Base-by-base conservation (phyloP, 2,888 invertebrate species). In the Scaptomyza caliginosa region DNA sequence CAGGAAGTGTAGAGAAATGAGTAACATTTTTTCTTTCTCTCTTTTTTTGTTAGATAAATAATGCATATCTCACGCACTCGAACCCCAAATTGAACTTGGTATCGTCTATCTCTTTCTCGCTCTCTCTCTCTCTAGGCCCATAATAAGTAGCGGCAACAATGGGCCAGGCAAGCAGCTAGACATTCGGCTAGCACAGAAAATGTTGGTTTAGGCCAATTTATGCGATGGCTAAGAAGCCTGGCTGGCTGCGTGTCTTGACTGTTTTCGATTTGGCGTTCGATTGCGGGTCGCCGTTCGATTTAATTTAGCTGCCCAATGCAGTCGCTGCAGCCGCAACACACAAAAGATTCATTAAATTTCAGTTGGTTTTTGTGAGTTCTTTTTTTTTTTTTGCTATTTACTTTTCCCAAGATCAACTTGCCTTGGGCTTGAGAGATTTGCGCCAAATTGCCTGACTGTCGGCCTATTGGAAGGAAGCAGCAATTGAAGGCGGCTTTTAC, bases 41-140 rank as follows among this genome's bases (percentile, higher is more conserved):
- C n/a, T 28, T 13, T 17, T 42, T 38, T 28, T 51, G 62, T 67
- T 82, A 89, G 89, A 89, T 89, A 89, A 89, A 89, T 90, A 90
- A 90, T 90, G 89, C 90, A 89, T 89, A 90, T 88, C 89, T 89
- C 90, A 89, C 89, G 89, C 89, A 89, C 89, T 80, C 67, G 67
- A 71, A 70, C 67, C 52, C 64, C 58, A 38, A 49, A 42, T 56
- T 63, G 72, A 72, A 75, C 75, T 50, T 46, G 28, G 17, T n/a
- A 28, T n/a, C 30, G 11, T 4, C 19, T 28, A 17, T 16, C 30
- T 28, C 23, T 34, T 39, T 48, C 49, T 38, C n/a, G n/a, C 3
- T 5, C 24, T 2, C 10, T 13, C 30, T 13, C 10, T 6, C 13
- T 16, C 7, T 58, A 85, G 85, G 82, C 81, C 85, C 74, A 80